Evolutionary conservation across 2,888 invertebrate species (phyloP).

Genomic region (Thera britannica): DNA sequence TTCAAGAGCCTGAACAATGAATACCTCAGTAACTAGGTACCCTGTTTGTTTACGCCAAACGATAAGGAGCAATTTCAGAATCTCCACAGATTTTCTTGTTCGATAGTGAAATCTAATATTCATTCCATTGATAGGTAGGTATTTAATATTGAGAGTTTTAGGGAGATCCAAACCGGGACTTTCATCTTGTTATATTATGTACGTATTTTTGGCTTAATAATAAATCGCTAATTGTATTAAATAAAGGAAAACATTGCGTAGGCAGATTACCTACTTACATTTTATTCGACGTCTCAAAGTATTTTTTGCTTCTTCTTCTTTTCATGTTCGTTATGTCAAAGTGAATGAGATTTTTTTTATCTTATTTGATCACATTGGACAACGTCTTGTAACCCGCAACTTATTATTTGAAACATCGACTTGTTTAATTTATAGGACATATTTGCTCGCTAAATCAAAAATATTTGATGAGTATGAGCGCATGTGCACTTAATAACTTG

Average conservation of each 20-base stretch:
- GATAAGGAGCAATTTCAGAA: background rate
- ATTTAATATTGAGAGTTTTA: constrained; percentile 64
- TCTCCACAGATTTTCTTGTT: constrained; percentile 58
- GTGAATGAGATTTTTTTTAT: too few species aligned
- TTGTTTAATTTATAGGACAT: too few species aligned
- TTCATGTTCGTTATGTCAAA: too few species aligned
- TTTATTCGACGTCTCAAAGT: background rate
- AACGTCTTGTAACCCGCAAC: too few species aligned
- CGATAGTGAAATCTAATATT: constrained; percentile 75
- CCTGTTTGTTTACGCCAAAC: too few species aligned
- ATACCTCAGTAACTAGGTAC: too few species aligned
- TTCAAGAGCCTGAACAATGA: too few species aligned
- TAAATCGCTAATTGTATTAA: constrained; percentile 2
- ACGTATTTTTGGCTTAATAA: constrained; percentile 20
- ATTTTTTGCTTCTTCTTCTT: too few species aligned
- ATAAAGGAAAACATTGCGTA: background rate
- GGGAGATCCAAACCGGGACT: constrained; percentile 53
- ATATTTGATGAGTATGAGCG: background rate
- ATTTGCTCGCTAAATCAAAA: too few species aligned
- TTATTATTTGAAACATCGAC: too few species aligned
- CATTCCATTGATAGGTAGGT: constrained; percentile 70
- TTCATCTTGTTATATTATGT: constrained; percentile 45
- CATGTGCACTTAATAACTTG: background rate
- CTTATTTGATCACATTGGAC: too few species aligned
- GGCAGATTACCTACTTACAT: background rate